phyloP scores from a whole-genome alignment of 2,797 vertebrate genomes.

The Hippocampus kuda region DNA sequence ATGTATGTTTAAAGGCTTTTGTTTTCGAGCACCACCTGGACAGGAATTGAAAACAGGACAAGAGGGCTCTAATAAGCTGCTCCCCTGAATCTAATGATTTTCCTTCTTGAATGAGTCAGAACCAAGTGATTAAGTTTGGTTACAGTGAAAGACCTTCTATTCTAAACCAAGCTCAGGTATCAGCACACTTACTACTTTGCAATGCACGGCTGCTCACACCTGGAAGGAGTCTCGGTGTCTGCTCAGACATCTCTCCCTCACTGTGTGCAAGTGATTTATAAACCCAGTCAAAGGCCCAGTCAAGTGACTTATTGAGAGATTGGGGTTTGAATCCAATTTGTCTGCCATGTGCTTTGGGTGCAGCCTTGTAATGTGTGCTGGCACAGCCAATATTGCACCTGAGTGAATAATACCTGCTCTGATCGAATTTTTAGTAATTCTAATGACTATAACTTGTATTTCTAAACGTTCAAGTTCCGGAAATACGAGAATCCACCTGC shows the following conservation, averaged over 20 bases:
- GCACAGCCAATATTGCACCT: constrained; percentile 40
- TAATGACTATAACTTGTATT: not conserved
- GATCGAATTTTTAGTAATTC: not conserved
- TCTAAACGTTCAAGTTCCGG: not conserved
- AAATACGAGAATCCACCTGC: not conserved
- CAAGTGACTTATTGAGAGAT: constrained; percentile 57
- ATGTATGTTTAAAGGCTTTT: not conserved
- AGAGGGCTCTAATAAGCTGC: not conserved
- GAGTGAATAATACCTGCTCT: constrained; percentile 41
- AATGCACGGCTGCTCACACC: constrained; percentile 28
- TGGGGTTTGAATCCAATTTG: constrained; percentile 55
- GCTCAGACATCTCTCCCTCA: constrained; percentile 31
- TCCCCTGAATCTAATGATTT: not conserved
- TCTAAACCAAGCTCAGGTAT: constrained; percentile 20
- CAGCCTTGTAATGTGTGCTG: constrained; percentile 43
- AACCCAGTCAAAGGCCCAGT: constrained; percentile 42
- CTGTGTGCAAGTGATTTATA: constrained; percentile 50
- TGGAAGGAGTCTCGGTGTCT: constrained; percentile 39
- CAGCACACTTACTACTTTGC: constrained; percentile 34
- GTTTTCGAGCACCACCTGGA: not conserved
- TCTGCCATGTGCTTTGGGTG: constrained; percentile 45
- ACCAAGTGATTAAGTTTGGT: not conserved
- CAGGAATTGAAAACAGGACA: not conserved
- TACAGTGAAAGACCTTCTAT: constrained; percentile 4
- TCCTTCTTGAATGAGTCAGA: not conserved